Evolutionary conservation across 2,888 invertebrate genomes (phyloP).

Genomic region (Lithophane socia): DNA sequence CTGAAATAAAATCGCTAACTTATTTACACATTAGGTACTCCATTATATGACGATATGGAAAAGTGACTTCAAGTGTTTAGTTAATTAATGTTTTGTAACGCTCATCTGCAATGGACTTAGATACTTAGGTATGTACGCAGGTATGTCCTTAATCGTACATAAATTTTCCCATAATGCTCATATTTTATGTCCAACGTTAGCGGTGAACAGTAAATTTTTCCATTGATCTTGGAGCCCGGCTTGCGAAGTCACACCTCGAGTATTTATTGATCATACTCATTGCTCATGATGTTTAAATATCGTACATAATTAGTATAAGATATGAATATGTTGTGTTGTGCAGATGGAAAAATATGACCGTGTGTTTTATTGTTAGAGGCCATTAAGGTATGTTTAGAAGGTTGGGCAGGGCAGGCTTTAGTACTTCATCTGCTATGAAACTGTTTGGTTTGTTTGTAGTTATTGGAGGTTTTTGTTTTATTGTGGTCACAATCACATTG

Average conservation of each 20-base stretch:
- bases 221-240: conserved; percentile 29
- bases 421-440: not conserved
- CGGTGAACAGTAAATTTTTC: conserved; percentile 46
- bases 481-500: not conserved
- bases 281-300: conserved; percentile 50
- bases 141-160: conserved; percentile 15
- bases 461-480: not conserved
- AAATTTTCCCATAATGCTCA: conserved; percentile 29
- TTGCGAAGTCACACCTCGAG: conserved; percentile 40
- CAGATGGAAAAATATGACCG: conserved; percentile 22
- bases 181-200: conserved; percentile 4
- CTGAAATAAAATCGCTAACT: conserved; percentile 9
- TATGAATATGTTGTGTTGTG: conserved; percentile 35
- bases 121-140: not conserved
- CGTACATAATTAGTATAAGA: conserved; percentile 1
- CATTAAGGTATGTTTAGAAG: conserved; percentile 2
- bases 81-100: conserved; percentile 23
- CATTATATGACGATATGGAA: not conserved
- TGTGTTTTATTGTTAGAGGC: conserved; percentile 13
- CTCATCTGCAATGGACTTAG: conserved; percentile 27
- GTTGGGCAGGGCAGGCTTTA: not conserved
- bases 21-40: conserved; percentile 6
- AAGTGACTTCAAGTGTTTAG: conserved; percentile 7
- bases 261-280: conserved; percentile 53
- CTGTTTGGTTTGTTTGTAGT: not conserved